Conservation (phyloP, 2,113 vertebrate genomes). For the Albula glossodonta region DNA sequence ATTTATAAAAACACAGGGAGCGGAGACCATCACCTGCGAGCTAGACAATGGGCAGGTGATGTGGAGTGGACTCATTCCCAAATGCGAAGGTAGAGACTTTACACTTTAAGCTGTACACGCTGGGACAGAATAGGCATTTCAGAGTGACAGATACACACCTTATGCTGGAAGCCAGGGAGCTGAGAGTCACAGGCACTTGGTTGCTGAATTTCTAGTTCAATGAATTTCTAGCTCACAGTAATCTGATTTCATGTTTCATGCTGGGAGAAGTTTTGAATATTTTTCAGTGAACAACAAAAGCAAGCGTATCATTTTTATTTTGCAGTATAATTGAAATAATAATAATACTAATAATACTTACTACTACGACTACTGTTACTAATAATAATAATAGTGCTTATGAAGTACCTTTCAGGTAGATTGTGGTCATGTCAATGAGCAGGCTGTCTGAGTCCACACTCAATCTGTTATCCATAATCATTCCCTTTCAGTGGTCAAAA, state of each 20-base stretch:
- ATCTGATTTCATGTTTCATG: slow-evolving; percentile 12
- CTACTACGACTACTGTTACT: too few species aligned
- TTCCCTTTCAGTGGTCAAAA: too few species aligned
- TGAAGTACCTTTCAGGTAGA: too few species aligned
- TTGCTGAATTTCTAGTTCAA: slow-evolving; percentile 17
- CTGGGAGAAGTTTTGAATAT: background rate
- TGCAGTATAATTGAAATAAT: background rate
- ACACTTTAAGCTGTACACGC: background rate
- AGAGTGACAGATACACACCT: background rate
- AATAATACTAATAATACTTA: too few species aligned
- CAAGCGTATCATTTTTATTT: background rate
- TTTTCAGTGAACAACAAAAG: background rate
- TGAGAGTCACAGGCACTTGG: background rate
- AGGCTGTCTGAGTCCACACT: too few species aligned
- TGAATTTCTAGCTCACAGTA: slow-evolving; percentile 19
- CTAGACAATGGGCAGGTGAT: slow-evolving; percentile 92
- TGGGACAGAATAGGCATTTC: background rate
- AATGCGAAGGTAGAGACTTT: slow-evolving; percentile 86
- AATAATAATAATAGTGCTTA: too few species aligned
- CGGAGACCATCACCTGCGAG: slow-evolving; percentile 95
- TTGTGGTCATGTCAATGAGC: too few species aligned
- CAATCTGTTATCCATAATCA: too few species aligned
- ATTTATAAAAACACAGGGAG: slow-evolving; percentile 98
- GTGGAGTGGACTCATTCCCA: slow-evolving; percentile 98
- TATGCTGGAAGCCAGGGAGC: too few species aligned